A percentile compares a stretch with the other conserved stretches of the same genome.
phyloP scores from a whole-genome alignment of 2,888 invertebrate species.

The Fragum sueziense region DNA sequence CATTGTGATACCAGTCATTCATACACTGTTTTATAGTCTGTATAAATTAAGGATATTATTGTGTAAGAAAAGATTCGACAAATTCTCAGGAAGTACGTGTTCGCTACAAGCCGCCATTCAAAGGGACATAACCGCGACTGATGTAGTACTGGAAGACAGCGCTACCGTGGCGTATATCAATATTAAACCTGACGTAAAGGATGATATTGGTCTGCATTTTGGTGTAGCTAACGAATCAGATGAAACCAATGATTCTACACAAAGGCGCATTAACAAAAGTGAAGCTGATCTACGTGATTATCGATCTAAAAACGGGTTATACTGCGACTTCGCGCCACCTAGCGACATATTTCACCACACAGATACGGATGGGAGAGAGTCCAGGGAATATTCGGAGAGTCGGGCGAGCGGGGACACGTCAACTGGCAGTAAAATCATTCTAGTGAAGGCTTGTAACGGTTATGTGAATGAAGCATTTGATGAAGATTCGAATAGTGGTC shows the following conservation, averaged over 20 bases:
- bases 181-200: slow-evolving; percentile 41
- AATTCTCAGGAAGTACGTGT: slow-evolving; percentile 10
- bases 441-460: slow-evolving; percentile 40
- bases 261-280: slow-evolving; percentile 27
- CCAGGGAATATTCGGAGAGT: background rate
- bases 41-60: slow-evolving; percentile 31
- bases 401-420: background rate
- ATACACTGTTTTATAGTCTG: slow-evolving; percentile 28
- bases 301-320: slow-evolving; percentile 37
- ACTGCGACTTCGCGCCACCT: slow-evolving; percentile 46
- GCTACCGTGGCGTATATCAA: slow-evolving; percentile 29
- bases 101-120: slow-evolving; percentile 17
- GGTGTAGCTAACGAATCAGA: background rate
- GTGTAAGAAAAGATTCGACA: slow-evolving; percentile 30
- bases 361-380: background rate
- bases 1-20: slow-evolving; percentile 34
- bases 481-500: background rate
- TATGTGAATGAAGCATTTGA: slow-evolving; percentile 13
- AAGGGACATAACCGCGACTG: slow-evolving; percentile 49
- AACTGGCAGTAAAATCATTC: slow-evolving; percentile 40
- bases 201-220: slow-evolving; percentile 37
- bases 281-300: slow-evolving; percentile 46
- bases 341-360: slow-evolving; percentile 35
- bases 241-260: background rate
- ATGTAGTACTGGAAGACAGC: slow-evolving; percentile 39